Percentiles rank a stretch among this genome's conserved stretches.
These are phyloP conservation scores for Acipenser transmontanus DNA, from an alignment of 2,797 vertebrate genomes.

Conservation along the genomic window DNA sequence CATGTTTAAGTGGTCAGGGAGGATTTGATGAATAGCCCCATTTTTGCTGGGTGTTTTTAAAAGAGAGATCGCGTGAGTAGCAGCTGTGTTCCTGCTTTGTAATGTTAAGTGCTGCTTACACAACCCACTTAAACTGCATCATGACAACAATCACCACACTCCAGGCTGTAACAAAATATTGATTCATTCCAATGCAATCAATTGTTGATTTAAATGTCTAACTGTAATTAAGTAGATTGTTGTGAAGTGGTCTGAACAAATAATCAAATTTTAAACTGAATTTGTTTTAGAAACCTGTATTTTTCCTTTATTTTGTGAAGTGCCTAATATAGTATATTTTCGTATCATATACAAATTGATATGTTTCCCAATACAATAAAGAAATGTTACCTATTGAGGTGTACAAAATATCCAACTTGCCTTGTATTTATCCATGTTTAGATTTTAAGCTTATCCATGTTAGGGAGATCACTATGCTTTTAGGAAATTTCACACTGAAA, in stretches of 20 bases:
- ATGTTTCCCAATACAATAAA: too few relatives aligned
- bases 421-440: too few relatives aligned
- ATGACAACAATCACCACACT: conserved; percentile 12
- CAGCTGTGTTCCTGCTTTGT: conserved; percentile 6
- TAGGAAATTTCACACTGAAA: too few relatives aligned
- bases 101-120: conserved; percentile 14
- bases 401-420: too few relatives aligned
- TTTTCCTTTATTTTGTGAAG: conserved; percentile 1
- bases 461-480: too few relatives aligned
- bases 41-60: conserved; percentile 1
- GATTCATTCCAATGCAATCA: conserved; percentile 17
- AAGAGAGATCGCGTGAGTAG: conserved; percentile 6
- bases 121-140: conserved; percentile 9
- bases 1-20: conserved; percentile 9
- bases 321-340: too few relatives aligned
- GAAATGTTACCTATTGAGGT: too few relatives aligned
- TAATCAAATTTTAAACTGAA: not conserved
- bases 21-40: conserved; percentile 10
- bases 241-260: conserved; percentile 1
- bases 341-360: too few relatives aligned
- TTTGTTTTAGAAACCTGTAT: not conserved
- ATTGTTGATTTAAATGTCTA: conserved; percentile 14
- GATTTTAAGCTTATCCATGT: too few relatives aligned
- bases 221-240: conserved; percentile 16
- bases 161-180: conserved; percentile 12